phyloP scores from a whole-genome alignment of 2,797 vertebrate genomes.

The Gymnoscopelus microlampas region DNA sequence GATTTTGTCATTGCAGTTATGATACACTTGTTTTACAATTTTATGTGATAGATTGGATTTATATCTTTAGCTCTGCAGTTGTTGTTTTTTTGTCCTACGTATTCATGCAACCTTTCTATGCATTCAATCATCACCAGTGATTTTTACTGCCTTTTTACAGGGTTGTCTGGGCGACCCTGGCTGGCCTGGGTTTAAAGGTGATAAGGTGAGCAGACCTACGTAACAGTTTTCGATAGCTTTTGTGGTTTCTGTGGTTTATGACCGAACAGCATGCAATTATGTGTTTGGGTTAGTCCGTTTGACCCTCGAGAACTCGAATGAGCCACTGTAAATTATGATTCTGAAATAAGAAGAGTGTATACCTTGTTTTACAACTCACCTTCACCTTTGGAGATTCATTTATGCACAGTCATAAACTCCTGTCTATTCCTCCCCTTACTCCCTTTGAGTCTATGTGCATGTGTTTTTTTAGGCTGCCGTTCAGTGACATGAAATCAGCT shows the following conservation, averaged over 20 bases:
- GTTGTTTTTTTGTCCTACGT: background rate
- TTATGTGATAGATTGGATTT: background rate
- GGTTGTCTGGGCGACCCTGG: conserved; percentile 85
- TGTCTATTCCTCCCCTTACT: background rate
- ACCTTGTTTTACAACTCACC: conserved; percentile 23
- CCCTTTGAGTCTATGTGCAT: background rate
- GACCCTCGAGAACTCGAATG: conserved; percentile 1
- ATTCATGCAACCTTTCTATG: background rate
- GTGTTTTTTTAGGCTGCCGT: conserved; percentile 4
- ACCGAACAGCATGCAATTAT: conserved; percentile 7
- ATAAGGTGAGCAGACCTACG: conserved; percentile 80
- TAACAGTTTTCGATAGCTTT: background rate
- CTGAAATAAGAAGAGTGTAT: background rate
- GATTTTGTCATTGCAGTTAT: background rate
- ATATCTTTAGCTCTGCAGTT: background rate
- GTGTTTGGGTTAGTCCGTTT: conserved; percentile 12
- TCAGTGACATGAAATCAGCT: background rate
- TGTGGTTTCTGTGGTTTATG: conserved; percentile 20
- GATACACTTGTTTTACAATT: background rate
- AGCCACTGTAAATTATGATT: conserved; percentile 4
- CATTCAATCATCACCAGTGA: background rate
- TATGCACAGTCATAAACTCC: conserved; percentile 21
- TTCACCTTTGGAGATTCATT: conserved; percentile 15
- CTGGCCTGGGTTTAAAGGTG: conserved; percentile 85
- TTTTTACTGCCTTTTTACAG: conserved; percentile 69